Base-by-base conservation (phyloP, 2,888 invertebrate species). In the Rhagonycha fulva region DNA sequence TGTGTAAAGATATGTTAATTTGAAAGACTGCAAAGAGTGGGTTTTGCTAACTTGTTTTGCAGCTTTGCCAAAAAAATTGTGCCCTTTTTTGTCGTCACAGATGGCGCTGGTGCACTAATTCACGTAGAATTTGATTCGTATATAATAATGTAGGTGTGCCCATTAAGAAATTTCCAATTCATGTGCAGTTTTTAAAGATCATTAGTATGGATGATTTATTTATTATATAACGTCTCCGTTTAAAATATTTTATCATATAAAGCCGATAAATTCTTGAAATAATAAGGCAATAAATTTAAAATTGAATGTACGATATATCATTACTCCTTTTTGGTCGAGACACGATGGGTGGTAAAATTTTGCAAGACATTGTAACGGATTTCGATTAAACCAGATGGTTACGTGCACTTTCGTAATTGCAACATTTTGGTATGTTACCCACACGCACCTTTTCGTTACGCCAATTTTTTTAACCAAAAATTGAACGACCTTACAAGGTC, bases 301-400 rank as follows among this genome's bases (percentile, higher is more conserved):
- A 71, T 71, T 71, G 71, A 71, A 66, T 61, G 66, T 66, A 66
- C 71, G 30, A 71, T 71, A 71, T 71, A 47, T 32, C 71, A 47
- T 66, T 67, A 61, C 47, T 72, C 67, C 68, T 67, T 72, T 72
- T 72, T 68, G 68, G 72, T 68, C 72, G 61, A 62, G 60, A 68
- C 72, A 28, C 72, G 62, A 72, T 72, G 72, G 72, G 72, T 72
- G 72, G 72, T 72, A 68, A 72, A 72, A 72, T 72, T 72, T 72
- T 68, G 72, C 72, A 72, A 62, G 24, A 61, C 68, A 30, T 9
- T 63, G 28, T 68, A 68, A 71, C 62, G 32, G 70, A 26, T 70
- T 62, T 61, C 28, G 68, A 32, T 19, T 12, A 63, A 71, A 62
- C 72, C 72, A 72, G 60, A 72, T 72, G 72, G 71, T 32, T 28